Conservation (phyloP, 1,140 invertebrate species). For the Drosophila equinoxialis region DNA sequence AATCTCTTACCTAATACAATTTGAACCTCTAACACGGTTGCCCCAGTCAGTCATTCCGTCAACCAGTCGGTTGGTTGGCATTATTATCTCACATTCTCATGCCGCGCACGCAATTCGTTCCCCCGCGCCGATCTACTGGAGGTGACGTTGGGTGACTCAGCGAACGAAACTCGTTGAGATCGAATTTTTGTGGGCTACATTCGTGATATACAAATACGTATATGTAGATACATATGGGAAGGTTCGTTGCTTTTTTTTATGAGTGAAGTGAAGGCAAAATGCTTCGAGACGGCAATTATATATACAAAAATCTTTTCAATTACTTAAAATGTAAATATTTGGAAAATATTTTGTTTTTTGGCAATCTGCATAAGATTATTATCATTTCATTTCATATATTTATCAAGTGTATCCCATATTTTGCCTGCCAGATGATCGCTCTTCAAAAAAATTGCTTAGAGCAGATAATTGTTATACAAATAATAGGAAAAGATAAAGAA, state of each 20-base stretch:
- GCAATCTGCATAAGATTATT: conserved; percentile 7
- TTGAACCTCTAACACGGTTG: neutral
- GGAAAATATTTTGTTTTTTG: neutral
- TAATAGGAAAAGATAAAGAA: too few relatives aligned
- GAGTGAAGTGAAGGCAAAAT: conserved; percentile 1
- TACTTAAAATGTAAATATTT: conserved; percentile 10
- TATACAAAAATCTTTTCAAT: conserved; percentile 2
- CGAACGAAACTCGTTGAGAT: conserved; percentile 5
- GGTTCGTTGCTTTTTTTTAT: neutral
- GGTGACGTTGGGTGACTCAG: neutral
- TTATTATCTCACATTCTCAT: conserved; percentile 8
- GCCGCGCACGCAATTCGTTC: conserved; percentile 4
- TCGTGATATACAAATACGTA: neutral
- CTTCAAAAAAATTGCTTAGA: neutral
- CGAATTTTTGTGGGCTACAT: neutral
- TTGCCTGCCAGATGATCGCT: neutral
- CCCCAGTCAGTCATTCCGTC: neutral
- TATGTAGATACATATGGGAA: neutral
- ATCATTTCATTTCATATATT: conserved; percentile 4
- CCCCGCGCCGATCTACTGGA: neutral
- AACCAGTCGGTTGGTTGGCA: too few relatives aligned
- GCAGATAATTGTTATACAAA: too few relatives aligned
- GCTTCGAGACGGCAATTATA: conserved; percentile 2
- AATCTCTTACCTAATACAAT: conserved; percentile 8
- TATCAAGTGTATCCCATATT: neutral